phyloP scores from a whole-genome alignment of 2,888 invertebrate genomes.

The Drosophila longiperda region DNA sequence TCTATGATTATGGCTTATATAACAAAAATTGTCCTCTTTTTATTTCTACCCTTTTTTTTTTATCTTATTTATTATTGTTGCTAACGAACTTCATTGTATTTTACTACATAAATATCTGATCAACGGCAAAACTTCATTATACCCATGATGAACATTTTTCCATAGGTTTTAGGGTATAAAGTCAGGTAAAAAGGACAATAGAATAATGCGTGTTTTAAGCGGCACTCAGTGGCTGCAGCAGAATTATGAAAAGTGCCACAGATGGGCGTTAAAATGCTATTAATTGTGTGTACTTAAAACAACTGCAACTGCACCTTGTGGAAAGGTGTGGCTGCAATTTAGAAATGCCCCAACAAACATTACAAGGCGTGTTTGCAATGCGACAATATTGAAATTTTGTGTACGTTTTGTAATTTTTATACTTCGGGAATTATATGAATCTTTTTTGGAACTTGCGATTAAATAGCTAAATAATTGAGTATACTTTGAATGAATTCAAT shows the following conservation, averaged over 20 bases:
- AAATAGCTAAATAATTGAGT: background rate
- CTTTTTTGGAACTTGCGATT: background rate
- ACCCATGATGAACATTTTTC: background rate
- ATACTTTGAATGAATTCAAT: no score
- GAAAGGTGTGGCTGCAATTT: background rate
- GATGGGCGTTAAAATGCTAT: constrained; percentile 5
- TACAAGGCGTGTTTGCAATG: constrained; percentile 32
- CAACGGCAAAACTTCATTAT: background rate
- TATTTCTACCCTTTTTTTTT: no score
- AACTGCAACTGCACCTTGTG: background rate
- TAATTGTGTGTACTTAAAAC: constrained; percentile 10
- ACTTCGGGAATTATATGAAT: background rate
- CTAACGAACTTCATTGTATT: no score
- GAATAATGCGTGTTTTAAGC: background rate
- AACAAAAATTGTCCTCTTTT: no score
- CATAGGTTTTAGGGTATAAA: background rate
- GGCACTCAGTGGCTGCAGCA: constrained; percentile 5
- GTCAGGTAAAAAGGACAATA: constrained; percentile 3
- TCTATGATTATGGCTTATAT: no score
- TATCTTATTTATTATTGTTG: background rate
- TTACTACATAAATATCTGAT: no score
- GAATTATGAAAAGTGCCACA: background rate
- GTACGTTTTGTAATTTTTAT: background rate
- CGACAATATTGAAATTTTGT: background rate
- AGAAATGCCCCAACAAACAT: constrained; percentile 18